Conservation (phyloP, 2,113 vertebrate genomes). For the Hippolais icterina region DNA sequence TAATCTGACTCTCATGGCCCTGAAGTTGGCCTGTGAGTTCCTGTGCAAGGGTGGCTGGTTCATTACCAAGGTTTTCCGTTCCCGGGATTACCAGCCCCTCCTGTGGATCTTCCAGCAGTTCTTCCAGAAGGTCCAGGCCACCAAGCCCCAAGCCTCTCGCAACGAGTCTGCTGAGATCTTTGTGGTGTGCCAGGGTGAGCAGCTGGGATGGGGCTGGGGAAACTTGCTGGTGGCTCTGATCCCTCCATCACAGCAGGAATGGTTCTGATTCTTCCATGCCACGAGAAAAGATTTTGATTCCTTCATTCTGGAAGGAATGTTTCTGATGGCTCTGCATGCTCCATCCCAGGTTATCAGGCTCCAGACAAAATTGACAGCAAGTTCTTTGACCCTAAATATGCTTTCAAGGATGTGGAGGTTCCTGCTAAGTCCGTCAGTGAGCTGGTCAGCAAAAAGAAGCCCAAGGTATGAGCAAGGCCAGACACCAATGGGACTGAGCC, state of each 20-base stretch:
- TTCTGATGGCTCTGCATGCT: accelerated
- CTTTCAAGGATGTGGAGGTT: slow-evolving; percentile 95
- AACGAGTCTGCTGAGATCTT: slow-evolving; percentile 97
- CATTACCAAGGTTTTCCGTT: slow-evolving; percentile 96
- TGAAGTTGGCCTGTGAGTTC: slow-evolving; percentile 92
- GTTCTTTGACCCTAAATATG: slow-evolving; percentile 95
- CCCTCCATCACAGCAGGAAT: too few species aligned
- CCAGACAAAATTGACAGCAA: slow-evolving; percentile 95
- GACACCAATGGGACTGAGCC: accelerated
- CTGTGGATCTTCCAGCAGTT: slow-evolving; percentile 98
- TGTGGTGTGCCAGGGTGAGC: slow-evolving; percentile 92
- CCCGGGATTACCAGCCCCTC: slow-evolving; percentile 93
- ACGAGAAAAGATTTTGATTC: background rate
- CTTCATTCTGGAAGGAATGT: background rate
- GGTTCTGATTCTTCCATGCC: background rate
- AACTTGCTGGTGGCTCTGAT: background rate
- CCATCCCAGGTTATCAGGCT: slow-evolving; percentile 83
- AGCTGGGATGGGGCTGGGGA: background rate
- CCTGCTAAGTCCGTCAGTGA: slow-evolving; percentile 89
- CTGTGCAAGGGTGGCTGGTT: slow-evolving; percentile 90
- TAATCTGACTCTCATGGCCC: slow-evolving; percentile 89
- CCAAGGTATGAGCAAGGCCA: slow-evolving; percentile 77
- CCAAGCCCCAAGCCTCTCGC: slow-evolving; percentile 95
- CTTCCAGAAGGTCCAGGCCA: slow-evolving; percentile 92
- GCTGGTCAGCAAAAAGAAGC: slow-evolving; percentile 86